Conservation (phyloP, 2,113 vertebrate genomes). For the Dasypus novemcinctus region DNA sequence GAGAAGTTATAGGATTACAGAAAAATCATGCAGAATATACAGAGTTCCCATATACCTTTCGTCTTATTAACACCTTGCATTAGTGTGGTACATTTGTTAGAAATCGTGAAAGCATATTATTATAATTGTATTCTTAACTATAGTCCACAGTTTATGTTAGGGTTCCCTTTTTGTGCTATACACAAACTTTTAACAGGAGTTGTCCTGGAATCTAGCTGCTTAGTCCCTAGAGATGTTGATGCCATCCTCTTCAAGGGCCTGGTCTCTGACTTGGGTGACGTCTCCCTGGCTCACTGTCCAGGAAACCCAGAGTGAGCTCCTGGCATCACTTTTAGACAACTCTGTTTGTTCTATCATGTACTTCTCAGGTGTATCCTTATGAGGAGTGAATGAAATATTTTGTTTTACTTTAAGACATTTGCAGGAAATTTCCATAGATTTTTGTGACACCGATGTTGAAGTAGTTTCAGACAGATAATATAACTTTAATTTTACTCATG, state of each 20-base stretch:
- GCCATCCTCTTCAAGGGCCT: neutral
- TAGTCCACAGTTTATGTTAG: no score
- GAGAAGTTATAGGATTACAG: no score
- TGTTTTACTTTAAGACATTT: neutral
- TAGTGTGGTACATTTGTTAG: no score
- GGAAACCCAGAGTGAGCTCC: neutral
- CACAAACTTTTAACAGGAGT: neutral
- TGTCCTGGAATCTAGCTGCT: neutral
- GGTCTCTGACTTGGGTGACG: neutral
- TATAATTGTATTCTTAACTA: no score
- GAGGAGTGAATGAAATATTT: neutral
- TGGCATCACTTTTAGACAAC: neutral
- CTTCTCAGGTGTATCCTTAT: neutral
- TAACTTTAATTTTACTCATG: constrained; percentile 60
- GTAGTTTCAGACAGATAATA: neutral
- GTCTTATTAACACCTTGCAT: no score
- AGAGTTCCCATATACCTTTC: no score
- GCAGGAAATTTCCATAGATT: neutral
- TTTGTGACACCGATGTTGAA: neutral
- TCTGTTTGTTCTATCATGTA: neutral
- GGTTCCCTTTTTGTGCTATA: no score
- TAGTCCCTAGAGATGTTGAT: neutral
- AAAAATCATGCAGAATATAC: no score
- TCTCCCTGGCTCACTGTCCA: neutral
- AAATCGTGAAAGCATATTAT: no score